These are phyloP conservation scores for Dysidea cf. avara DNA, from an alignment of 37 sponge, comb jelly and placozoan species.

Conservation along the genomic window DNA sequence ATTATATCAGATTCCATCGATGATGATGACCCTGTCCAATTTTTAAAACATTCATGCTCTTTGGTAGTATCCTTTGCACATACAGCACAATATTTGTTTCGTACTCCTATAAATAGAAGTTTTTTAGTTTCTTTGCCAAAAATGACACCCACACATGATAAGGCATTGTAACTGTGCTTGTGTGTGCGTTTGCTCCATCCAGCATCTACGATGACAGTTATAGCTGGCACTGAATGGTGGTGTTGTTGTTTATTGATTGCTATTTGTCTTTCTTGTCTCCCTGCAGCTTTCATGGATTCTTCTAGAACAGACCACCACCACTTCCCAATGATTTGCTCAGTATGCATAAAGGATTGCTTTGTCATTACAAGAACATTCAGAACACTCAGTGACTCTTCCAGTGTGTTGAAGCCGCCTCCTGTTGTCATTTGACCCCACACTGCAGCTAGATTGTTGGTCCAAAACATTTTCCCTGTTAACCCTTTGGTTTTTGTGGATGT, in stretches of 20 bases:
- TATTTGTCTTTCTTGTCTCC: conserved; percentile 11
- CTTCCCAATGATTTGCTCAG: background rate
- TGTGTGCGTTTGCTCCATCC: too few species aligned
- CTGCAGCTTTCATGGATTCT: background rate
- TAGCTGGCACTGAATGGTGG: conserved; percentile 25
- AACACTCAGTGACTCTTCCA: background rate
- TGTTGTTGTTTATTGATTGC: background rate
- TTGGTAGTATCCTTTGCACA: background rate
- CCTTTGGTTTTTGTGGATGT: too few species aligned
- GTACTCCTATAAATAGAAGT: background rate
- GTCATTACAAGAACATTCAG: background rate
- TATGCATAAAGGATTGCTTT: background rate
- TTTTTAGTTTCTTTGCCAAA: conserved; percentile 4
- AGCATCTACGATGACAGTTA: conserved; percentile 31
- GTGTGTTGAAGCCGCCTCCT: too few species aligned
- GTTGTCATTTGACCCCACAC: too few species aligned
- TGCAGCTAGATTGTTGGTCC: too few species aligned
- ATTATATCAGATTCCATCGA: too few species aligned
- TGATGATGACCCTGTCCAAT: too few species aligned
- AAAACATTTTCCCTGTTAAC: too few species aligned
- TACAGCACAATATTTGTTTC: too few species aligned
- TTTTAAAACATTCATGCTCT: conserved; percentile 1
- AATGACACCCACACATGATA: too few species aligned
- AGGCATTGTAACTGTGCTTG: conserved; percentile 11
- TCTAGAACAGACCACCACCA: too few species aligned